These are phyloP conservation scores for Aradophagus sp. DNA, from an alignment of 1,140 invertebrate genomes.

Conservation along the genomic window DNA sequence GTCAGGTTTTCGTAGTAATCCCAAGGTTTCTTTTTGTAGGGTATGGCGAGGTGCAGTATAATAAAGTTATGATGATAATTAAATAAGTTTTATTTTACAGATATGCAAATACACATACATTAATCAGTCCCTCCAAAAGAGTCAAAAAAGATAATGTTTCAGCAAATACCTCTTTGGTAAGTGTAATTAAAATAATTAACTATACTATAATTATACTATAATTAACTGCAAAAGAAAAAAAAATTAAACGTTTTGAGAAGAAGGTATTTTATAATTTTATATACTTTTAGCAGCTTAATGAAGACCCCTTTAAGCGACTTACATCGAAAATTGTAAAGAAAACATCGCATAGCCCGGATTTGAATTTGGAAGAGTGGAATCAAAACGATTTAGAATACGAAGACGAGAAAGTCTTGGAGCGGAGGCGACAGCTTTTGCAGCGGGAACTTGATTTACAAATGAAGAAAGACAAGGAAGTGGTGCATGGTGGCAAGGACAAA, in stretches of 20 bases:
- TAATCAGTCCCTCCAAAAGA: constrained; percentile 84
- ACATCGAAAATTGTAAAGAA: constrained; percentile 80
- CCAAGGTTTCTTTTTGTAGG: too few species aligned
- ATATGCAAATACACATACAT: constrained; percentile 82
- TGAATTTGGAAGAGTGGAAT: constrained; percentile 84
- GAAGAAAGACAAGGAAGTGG: constrained; percentile 80
- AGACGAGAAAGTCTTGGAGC: constrained; percentile 86
- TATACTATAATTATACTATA: not conserved
- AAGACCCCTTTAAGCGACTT: constrained; percentile 79
- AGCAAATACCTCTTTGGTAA: constrained; percentile 67
- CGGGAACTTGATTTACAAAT: constrained; percentile 85
- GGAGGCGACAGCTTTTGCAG: constrained; percentile 83
- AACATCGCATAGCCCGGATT: constrained; percentile 78
- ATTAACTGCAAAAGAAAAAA: not conserved
- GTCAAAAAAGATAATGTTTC: constrained; percentile 80
- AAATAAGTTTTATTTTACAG: too few species aligned
- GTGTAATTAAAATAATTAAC: constrained; percentile 10
- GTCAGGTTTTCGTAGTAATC: too few species aligned
- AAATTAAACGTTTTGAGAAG: not conserved
- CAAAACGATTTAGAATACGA: constrained; percentile 87
- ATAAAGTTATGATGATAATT: too few species aligned
- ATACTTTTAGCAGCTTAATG: constrained; percentile 74
- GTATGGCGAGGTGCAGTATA: too few species aligned
- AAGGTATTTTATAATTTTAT: too few species aligned
- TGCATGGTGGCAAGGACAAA: constrained; percentile 73